phyloP scores from a whole-genome alignment of 1,140 invertebrate species.

The Lerema accius region DNA sequence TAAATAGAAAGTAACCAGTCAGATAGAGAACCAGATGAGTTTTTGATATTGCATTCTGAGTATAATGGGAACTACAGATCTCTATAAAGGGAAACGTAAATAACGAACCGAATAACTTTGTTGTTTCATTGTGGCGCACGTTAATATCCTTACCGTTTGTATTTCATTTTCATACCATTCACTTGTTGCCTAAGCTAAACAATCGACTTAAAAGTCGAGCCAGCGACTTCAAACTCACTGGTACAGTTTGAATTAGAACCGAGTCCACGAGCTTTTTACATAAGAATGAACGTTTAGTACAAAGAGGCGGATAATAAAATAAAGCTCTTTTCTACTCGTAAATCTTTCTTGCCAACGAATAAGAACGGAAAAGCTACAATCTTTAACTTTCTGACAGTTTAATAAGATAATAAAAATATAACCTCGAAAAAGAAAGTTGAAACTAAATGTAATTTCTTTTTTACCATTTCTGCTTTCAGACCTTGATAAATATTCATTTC shows the following conservation, averaged over 20 bases:
- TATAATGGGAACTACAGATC: too few relatives aligned
- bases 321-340: conserved; percentile 58
- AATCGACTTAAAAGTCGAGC: too few relatives aligned
- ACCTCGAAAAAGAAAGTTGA: conserved; percentile 35
- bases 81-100: too few relatives aligned
- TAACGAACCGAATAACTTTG: too few relatives aligned
- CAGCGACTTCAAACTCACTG: neutral
- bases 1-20: too few relatives aligned
- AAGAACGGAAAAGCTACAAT: conserved; percentile 64
- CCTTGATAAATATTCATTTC: neutral
- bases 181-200: too few relatives aligned
- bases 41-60: too few relatives aligned
- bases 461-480: conserved; percentile 10
- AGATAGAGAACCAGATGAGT: too few relatives aligned
- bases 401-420: conserved; percentile 76
- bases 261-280: conserved; percentile 25
- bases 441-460: conserved; percentile 25
- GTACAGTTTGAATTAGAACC: conserved; percentile 20
- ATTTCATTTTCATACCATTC: too few relatives aligned
- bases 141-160: too few relatives aligned
- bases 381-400: conserved; percentile 77
- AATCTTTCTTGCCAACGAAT: conserved; percentile 59
- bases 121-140: too few relatives aligned
- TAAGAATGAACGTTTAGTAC: conserved; percentile 26
- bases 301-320: conserved; percentile 54